These are phyloP conservation scores for Montipora foliosa DNA, from an alignment of 64 coral and sea anemone species.

Conservation along the genomic window DNA sequence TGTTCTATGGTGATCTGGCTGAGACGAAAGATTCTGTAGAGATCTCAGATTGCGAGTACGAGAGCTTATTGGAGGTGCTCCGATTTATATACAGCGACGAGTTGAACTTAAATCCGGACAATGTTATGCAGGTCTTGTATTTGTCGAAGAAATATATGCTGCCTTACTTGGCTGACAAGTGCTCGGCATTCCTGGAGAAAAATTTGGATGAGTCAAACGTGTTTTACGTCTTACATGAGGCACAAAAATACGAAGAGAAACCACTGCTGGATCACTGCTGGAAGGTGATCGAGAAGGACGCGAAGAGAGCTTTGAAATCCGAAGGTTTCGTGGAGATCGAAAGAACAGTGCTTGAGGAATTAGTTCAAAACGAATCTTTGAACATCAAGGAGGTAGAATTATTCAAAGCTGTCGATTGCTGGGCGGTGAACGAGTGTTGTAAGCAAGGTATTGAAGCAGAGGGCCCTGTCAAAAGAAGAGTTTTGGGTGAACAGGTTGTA, in stretches of 20 bases:
- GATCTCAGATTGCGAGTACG: slow-evolving; percentile 34
- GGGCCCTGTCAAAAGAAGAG: slow-evolving; percentile 12
- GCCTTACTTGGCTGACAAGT: slow-evolving; percentile 44
- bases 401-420: slow-evolving; percentile 31
- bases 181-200: slow-evolving; percentile 30
- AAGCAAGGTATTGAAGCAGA: slow-evolving; percentile 13
- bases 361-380: slow-evolving; percentile 26
- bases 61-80: slow-evolving; percentile 42
- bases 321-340: slow-evolving; percentile 24
- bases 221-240: slow-evolving; percentile 29
- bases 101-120: slow-evolving; percentile 15
- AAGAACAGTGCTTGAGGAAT: slow-evolving; percentile 9
- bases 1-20: slow-evolving; percentile 56
- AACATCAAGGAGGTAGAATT: slow-evolving; percentile 28
- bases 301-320: slow-evolving; percentile 29
- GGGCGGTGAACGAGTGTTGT: slow-evolving; percentile 1
- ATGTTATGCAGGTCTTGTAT: slow-evolving; percentile 50
- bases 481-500: slow-evolving; percentile 26
- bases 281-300: slow-evolving; percentile 36
- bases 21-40: slow-evolving; percentile 25
- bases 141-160: slow-evolving; percentile 58
- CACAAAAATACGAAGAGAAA: slow-evolving; percentile 12
- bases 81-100: slow-evolving; percentile 53
- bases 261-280: slow-evolving; percentile 39
- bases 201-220: slow-evolving; percentile 40